Evolutionary conservation across 2,888 invertebrate genomes (phyloP), one percentile per base, ranked within the genome.

Genomic region (Gymnoscelis rufifasciata): DNA sequence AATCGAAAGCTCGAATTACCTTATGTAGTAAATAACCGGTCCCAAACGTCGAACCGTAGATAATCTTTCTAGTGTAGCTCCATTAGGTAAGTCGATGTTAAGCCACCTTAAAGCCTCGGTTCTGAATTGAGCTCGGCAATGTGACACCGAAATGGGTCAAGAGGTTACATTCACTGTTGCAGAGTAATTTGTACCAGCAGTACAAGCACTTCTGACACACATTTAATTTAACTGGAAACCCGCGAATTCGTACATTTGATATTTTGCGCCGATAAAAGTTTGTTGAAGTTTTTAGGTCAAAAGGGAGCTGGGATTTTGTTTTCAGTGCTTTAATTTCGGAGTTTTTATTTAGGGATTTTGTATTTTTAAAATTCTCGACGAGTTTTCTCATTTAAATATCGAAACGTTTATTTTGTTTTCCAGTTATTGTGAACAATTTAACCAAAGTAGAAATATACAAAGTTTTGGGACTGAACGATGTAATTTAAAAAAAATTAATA

Each of bases 91-190:
- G 10, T 19, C 11, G 11, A 19, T 11, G 10, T 19, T 11, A 10
- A 19, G 15, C 19, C 15, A 14, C 15, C 7, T 19, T 10, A 38
- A 38, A 28, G 29, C 37, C 41, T 40, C 29, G 31, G 46, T 47
- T 58, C 53, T 38, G 37, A 44, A 43, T 52, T 43, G 38, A 51
- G 57, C 43, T 57, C 59, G 45, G 53, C 59, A 61, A 64, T 61
- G 63, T 66, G 66, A 68, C 73, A 72, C 59, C 58, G 65, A 79
- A 78, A 68, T 69, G 57, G 80, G 82, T 80, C 79, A 80, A 76
- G 73, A 66, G 71, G 54, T 54, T 60, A 63, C 69, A 72, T 73
- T 62, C 63, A 59, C 57, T 60, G 59, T 60, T 66, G 64, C 64
- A 64, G 54, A 57, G 70, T 73, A 70, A 78, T 74, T 72, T 74